Base-by-base conservation (phyloP, 1,140 invertebrate genomes). In the Eubasilissa regina region DNA sequence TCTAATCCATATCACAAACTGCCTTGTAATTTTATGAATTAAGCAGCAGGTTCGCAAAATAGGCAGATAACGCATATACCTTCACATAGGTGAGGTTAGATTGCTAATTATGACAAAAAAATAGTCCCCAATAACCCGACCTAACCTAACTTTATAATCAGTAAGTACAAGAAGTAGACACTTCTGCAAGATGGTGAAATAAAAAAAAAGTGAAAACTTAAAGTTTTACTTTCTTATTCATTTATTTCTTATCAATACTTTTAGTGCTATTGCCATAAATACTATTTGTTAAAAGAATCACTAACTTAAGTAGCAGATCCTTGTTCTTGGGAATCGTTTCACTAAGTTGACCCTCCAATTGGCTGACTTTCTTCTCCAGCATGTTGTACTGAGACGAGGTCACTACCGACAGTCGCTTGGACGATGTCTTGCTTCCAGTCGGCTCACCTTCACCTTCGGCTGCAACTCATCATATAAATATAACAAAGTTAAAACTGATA, bases 281-380 rank as follows among this genome's bases (percentile, higher is more conserved):
- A 51, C 9, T 12, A 51, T 51, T 4, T 51, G 1, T 12, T 15
- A 51, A 1, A 15, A 13, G 8, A 51, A 8, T 13, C n/a, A 48
- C 66, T 12, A 17, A 76, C 62, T 51, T 62, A 3, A 12, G 9
- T 8, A 77, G n/a, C 6, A 77, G 45, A 9, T 77, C 75, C 60
- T 77, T 77, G 15, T 77, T 77, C 44, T 77, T 70, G 21, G 77
- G 77, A 0, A 73, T 12, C 7, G 68, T 58, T n/a, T 62, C 55
- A 15, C 53, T 62, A 35, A 78, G 25, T n/a, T 73, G 66, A 9
- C 47, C 77, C 12, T 62, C 48, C 4, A 78, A 45, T 12, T 47
- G 17, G 56, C 47, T 78, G 13, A 78, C 66, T 45, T 78, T 78
- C 55, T 78, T 7, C 56, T 78, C 35, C 45, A 78, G 68, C 12